Conservation (phyloP, 2,797 vertebrate genomes). For the Scomberomorus guttatus region DNA sequence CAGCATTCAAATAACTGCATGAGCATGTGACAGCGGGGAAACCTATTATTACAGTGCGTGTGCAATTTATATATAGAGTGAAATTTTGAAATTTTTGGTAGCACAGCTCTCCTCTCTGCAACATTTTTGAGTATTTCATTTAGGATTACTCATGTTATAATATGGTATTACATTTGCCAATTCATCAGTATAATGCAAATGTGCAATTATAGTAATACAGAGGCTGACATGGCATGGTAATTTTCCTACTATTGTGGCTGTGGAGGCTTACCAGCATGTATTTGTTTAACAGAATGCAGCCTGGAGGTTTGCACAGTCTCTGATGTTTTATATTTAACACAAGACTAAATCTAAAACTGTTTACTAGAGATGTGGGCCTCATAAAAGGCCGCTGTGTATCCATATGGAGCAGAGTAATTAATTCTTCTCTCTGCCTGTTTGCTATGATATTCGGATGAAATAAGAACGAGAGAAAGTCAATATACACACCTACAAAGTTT, state of each 20-base stretch:
- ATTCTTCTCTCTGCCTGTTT: slow-evolving; percentile 13
- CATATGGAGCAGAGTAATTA: slow-evolving; percentile 20
- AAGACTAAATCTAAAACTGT: slow-evolving; percentile 32
- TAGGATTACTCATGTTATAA: background rate
- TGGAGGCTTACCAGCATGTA: background rate
- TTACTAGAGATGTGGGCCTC: slow-evolving; percentile 37
- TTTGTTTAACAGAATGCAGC: slow-evolving; percentile 15
- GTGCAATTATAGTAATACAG: slow-evolving; percentile 9
- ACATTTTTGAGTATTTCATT: background rate
- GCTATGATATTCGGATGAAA: slow-evolving; percentile 33
- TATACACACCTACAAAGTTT: slow-evolving; percentile 12
- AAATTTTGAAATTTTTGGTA: background rate
- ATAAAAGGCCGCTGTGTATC: slow-evolving; percentile 35
- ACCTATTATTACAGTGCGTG: background rate
- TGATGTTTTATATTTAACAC: slow-evolving; percentile 27
- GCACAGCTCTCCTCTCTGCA: background rate
- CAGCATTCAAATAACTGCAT: background rate
- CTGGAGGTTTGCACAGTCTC: slow-evolving; percentile 13
- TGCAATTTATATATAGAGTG: background rate
- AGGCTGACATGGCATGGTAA: slow-evolving; percentile 5
- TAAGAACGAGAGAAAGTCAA: slow-evolving; percentile 29
- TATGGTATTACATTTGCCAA: background rate
- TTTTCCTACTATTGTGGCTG: background rate
- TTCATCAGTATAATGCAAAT: background rate
- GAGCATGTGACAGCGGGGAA: background rate